These are phyloP conservation scores for Actenoides hombroni DNA, from an alignment of 2,113 vertebrate species.

Conservation along the genomic window DNA sequence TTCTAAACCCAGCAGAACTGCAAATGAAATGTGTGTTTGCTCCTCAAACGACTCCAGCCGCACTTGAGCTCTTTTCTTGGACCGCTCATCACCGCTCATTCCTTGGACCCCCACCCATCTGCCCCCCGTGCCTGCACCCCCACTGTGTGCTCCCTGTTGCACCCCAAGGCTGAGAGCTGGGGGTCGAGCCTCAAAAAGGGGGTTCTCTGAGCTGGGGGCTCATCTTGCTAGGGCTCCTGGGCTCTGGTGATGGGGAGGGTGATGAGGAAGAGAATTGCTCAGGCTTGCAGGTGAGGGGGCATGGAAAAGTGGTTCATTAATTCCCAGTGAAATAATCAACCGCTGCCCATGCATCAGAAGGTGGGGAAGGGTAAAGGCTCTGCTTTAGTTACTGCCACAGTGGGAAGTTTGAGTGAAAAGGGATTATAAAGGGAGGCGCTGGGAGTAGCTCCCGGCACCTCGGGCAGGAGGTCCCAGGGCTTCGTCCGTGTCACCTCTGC, in stretches of 20 bases:
- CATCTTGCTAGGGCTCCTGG: rapidly evolving
- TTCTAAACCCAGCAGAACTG: slow-evolving; percentile 24
- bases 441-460: rapidly evolving
- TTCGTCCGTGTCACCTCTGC: rapidly evolving
- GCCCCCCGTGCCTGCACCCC: too few species aligned
- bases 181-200: not conserved
- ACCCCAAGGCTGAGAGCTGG: not conserved
- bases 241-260: not conserved
- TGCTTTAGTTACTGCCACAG: not conserved
- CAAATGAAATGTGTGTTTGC: slow-evolving; percentile 30
- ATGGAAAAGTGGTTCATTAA: not conserved
- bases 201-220: not conserved
- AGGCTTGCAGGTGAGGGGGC: not conserved
- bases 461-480: rapidly evolving
- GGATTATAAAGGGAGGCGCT: not conserved
- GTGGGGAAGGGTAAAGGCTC: not conserved
- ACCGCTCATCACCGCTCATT: not conserved
- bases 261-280: not conserved
- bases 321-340: not conserved
- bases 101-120: not conserved
- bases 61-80: not conserved
- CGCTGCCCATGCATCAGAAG: not conserved
- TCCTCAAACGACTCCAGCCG: not conserved
- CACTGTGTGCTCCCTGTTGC: not conserved
- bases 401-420: not conserved